Percentiles rank a stretch among this genome's conserved stretches.
These are phyloP conservation scores for Gambelia wislizenii DNA, from an alignment of 2,797 vertebrate genomes.

Conservation along the genomic window DNA sequence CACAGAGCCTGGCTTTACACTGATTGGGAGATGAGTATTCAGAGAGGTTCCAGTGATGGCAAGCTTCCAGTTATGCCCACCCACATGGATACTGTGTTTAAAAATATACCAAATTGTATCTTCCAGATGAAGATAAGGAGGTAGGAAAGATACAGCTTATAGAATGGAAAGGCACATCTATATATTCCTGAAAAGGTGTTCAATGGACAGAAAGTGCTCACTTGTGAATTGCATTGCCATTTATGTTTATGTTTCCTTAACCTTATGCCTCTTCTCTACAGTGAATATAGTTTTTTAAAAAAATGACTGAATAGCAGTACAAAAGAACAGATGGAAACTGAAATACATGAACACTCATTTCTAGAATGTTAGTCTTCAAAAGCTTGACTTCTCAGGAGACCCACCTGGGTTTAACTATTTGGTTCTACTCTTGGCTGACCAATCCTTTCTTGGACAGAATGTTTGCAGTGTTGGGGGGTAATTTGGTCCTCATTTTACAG, in stretches of 20 bases:
- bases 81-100: slow-evolving; percentile 69
- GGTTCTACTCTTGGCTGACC: not conserved
- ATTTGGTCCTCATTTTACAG: no score
- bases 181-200: not conserved
- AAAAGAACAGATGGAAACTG: not conserved
- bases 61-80: slow-evolving; percentile 65
- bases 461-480: no score
- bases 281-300: not conserved
- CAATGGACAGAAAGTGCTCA: not conserved
- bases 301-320: not conserved
- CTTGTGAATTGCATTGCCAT: not conserved
- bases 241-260: not conserved
- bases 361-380: not conserved
- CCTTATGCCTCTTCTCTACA: not conserved
- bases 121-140: slow-evolving; percentile 49
- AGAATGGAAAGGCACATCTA: slow-evolving; percentile 62
- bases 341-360: not conserved
- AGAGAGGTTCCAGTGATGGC: slow-evolving; percentile 65
- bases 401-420: not conserved
- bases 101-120: slow-evolving; percentile 68
- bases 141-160: slow-evolving; percentile 51
- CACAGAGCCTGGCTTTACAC: slow-evolving; percentile 55
- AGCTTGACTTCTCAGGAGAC: not conserved
- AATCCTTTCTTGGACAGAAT: not conserved
- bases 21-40: slow-evolving; percentile 68